phyloP scores from a whole-genome alignment of 2,888 invertebrate species.

The Eulithis prunata region DNA sequence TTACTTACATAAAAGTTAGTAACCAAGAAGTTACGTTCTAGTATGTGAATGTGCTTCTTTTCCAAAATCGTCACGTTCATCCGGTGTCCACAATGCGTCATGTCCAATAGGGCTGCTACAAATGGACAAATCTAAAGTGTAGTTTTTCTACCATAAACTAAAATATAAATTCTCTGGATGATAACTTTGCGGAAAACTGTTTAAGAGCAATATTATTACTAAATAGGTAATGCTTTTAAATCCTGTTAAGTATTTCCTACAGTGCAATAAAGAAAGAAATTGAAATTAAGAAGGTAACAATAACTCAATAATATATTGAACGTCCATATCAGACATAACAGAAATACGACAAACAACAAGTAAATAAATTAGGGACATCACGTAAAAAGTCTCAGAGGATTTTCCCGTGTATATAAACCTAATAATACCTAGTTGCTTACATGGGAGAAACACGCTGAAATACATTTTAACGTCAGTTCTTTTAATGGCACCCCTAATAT shows the following conservation, averaged over 20 bases:
- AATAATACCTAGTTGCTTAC: neutral
- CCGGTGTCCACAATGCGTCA: conserved; percentile 56
- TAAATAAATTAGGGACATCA: conserved; percentile 3
- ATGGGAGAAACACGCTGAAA: too few species aligned
- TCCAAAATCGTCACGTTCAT: conserved; percentile 55
- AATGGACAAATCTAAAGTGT: neutral
- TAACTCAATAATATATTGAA: neutral
- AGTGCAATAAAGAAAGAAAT: neutral
- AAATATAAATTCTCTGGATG: too few species aligned
- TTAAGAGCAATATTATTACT: neutral
- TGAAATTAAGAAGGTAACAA: neutral
- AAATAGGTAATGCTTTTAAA: neutral
- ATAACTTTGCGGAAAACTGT: too few species aligned
- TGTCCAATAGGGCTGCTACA: conserved; percentile 14
- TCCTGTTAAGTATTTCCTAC: neutral
- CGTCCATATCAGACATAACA: neutral
- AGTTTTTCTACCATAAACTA: too few species aligned
- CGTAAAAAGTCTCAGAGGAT: neutral
- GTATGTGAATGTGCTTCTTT: conserved; percentile 47
- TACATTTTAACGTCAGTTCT: neutral
- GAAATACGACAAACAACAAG: neutral
- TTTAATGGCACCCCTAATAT: conserved; percentile 15
- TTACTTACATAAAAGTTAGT: neutral
- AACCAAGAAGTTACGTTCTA: neutral
- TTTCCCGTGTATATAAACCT: neutral